Conservation (phyloP, 2,888 invertebrate species). For the Drosophila formosana region DNA sequence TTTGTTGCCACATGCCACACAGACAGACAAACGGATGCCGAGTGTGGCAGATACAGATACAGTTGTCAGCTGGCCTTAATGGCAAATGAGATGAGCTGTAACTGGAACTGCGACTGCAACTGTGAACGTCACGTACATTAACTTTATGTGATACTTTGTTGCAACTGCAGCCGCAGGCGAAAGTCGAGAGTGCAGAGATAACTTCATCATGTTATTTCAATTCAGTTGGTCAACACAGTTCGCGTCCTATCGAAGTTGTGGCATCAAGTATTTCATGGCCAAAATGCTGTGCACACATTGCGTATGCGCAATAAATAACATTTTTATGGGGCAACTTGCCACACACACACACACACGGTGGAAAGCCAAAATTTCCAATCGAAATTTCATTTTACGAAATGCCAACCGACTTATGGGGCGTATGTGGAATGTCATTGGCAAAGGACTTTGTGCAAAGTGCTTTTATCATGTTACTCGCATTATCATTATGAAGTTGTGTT, state of each 20-base stretch:
- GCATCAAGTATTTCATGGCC: constrained; percentile 18
- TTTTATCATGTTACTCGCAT: background rate
- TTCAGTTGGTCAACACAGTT: constrained; percentile 8
- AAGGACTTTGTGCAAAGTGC: background rate
- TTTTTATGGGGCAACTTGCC: constrained; percentile 15
- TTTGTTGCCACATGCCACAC: constrained; percentile 51
- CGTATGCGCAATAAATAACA: constrained; percentile 58
- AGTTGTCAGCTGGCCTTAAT: background rate
- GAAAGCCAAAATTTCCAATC: background rate
- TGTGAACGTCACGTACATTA: constrained; percentile 25
- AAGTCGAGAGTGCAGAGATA: background rate
- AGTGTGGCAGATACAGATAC: constrained; percentile 14
- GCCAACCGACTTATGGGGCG: constrained; percentile 1
- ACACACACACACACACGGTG: background rate
- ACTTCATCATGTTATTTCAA: constrained; percentile 18
- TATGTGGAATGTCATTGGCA: background rate
- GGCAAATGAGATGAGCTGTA: background rate
- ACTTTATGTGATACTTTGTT: constrained; percentile 29
- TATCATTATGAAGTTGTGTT: background rate
- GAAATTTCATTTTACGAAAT: constrained; percentile 3
- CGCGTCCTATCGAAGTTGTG: constrained; percentile 5
- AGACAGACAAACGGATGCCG: background rate
- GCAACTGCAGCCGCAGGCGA: background rate
- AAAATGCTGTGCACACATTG: constrained; percentile 30
- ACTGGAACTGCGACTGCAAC: background rate